Percentiles rank a stretch among this genome's conserved stretches.
Conservation (phyloP, 2,888 invertebrate genomes). For the Chloromyia formosa region DNA sequence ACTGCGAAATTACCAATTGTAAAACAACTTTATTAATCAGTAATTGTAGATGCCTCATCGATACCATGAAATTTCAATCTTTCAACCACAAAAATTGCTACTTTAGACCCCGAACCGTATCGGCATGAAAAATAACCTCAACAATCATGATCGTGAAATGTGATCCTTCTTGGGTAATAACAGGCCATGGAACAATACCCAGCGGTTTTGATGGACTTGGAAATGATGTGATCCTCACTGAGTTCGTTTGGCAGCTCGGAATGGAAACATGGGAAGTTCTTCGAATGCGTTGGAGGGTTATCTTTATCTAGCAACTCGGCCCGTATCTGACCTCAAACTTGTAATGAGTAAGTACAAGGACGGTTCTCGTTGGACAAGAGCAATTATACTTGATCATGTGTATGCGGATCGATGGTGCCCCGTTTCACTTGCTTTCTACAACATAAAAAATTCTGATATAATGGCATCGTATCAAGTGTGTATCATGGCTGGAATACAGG, state of each 20-base stretch:
- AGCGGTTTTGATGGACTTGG: background rate
- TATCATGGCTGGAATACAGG: no score
- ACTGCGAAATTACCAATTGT: background rate
- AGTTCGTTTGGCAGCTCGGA: background rate
- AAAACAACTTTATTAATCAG: constrained; percentile 3
- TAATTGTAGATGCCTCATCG: background rate
- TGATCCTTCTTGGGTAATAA: background rate
- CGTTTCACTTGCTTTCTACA: no score
- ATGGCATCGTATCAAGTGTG: no score
- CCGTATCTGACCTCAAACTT: background rate
- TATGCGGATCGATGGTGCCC: no score
- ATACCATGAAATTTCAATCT: background rate
- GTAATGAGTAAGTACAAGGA: background rate
- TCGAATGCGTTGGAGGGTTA: background rate
- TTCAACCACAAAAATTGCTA: constrained; percentile 1
- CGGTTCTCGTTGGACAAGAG: no score
- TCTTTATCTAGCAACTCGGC: no score
- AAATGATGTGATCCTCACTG: background rate
- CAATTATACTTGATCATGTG: no score
- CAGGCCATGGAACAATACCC: background rate
- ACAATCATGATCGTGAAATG: background rate
- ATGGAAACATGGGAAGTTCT: background rate
- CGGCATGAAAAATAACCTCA: background rate
- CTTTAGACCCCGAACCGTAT: background rate
- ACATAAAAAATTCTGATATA: no score